Base-by-base conservation (phyloP, 1,140 invertebrate genomes). In the Zaprionus taronus region DNA sequence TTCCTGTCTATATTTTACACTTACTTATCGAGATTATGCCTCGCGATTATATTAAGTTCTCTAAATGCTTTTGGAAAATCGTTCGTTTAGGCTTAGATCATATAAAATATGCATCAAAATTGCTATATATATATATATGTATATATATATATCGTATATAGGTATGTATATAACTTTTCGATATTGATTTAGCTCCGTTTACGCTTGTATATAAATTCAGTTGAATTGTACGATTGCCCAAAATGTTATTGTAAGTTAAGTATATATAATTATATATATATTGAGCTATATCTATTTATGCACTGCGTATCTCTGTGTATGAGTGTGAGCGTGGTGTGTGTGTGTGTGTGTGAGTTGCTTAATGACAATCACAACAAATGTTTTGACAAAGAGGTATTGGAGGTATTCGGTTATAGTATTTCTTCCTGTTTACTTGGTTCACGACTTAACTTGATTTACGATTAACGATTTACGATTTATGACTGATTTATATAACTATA, bases 341-440 rank as follows among this genome's bases (percentile, higher is more conserved):
- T 38, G 6, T 20, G 2, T 70, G 26, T 53, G 57, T 72, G 67
- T 72, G 61, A 55, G 61, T 74, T 68, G 75, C 71, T 69, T 78
- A 74, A 74, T 53, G 17, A 79, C 72, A 75, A 79, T 79, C 85
- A 90, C 85, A 90, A 91, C 84, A 87, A 81, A 74, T 80, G 79
- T 72, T 66, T 65, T 83, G 89, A 81, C 70, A 80, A 72, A 89
- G 87, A 90, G 86, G 86, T 90, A 86, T 90, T 91, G 80, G 86
- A 90, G 86, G 86, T 90, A 90, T 91, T 91, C 80, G 86, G 86
- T 90, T 90, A 91, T 90, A 90, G 86, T 84, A 90, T 55, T 91
- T 90, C 75, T 91, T 91, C 86, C 86, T 90, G 86, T 90, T 86
- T 85, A 81, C 73, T 90, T 90, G 82, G 85, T 90, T 90, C 85